Percentiles rank a stretch among this genome's conserved stretches.
Conservation (phyloP, 2,888 invertebrate genomes). For the Agrochola lota region DNA sequence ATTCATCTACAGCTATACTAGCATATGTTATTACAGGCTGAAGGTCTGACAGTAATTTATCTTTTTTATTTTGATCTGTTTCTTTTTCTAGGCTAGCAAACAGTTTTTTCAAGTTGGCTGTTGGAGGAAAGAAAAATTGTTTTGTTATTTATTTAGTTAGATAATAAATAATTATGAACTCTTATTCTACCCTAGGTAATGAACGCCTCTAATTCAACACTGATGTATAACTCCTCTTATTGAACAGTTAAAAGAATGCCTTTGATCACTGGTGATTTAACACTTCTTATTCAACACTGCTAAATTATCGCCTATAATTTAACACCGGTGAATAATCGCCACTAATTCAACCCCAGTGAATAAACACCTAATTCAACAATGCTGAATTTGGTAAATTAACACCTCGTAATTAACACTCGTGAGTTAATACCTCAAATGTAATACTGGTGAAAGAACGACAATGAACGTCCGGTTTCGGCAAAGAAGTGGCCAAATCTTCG, state of each 20-base stretch:
- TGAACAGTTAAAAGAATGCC: too few species aligned
- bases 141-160: not conserved
- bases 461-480: too few species aligned
- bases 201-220: not conserved
- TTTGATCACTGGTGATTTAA: not conserved
- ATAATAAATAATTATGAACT: not conserved
- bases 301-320: not conserved
- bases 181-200: not conserved
- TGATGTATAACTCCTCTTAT: too few species aligned
- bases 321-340: not conserved
- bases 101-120: slow-evolving; percentile 93
- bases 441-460: not conserved
- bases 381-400: not conserved
- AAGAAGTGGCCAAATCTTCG: too few species aligned
- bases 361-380: not conserved
- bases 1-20: slow-evolving; percentile 97
- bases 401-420: not conserved
- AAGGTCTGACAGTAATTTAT: slow-evolving; percentile 92
- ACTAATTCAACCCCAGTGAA: not conserved
- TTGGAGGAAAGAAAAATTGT: slow-evolving; percentile 64
- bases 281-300: not conserved
- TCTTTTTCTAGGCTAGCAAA: slow-evolving; percentile 92
- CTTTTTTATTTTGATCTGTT: slow-evolving; percentile 90
- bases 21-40: slow-evolving; percentile 96
- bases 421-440: not conserved